Evolutionary conservation across 2,797 vertebrate genomes (phyloP), one percentile per base, ranked within the genome.

Genomic region (Labeo calbasu): DNA sequence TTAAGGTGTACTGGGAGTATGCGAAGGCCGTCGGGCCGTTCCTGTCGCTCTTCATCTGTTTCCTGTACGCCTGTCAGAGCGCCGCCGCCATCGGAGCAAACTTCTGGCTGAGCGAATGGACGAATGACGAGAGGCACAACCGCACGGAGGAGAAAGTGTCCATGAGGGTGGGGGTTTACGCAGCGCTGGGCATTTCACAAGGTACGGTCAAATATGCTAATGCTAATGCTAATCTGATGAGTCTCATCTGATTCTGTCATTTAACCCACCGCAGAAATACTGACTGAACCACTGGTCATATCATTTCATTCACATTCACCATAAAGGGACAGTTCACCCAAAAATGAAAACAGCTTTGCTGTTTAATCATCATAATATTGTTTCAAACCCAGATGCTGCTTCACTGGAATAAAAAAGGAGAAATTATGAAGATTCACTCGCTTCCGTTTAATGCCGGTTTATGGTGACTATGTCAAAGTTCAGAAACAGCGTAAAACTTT

Each of bases 81-180:
- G 96, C 96, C 0, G 95, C 97, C 0, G 84, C 97, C 81, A 96
- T 99, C 0, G 97, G 98, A 13, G 95, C 96, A 25, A 98, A 96
- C 0, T 88, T 99, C 89, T 99, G 98, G 98, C 97, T 99, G 87
- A 99, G 97, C 59, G 90, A 93, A 84, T 99, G 98, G 98, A 96
- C 96, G 87, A 97, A 96, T 0, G 98, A 99, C 43, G 91, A 93
- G 0, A 17, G 25, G 0, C 25, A 13, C 1, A 96, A 94, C 0
- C 86, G 86, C 23, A 96, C 92, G 5, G 91, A 94, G 71, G 91
- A 92, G 10, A 95, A 91, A 15, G 92, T 94, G 23, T 25, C 90
- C 4, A 87, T 90, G 93, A 93, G 97, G 77, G 93, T 99, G 0
- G 96, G 96, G 17, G 97, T 99, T 92, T 99, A 98, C 0, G 97